Evolutionary conservation across 1,140 invertebrate species (phyloP).

Genomic region (Drosophila saltans): DNA sequence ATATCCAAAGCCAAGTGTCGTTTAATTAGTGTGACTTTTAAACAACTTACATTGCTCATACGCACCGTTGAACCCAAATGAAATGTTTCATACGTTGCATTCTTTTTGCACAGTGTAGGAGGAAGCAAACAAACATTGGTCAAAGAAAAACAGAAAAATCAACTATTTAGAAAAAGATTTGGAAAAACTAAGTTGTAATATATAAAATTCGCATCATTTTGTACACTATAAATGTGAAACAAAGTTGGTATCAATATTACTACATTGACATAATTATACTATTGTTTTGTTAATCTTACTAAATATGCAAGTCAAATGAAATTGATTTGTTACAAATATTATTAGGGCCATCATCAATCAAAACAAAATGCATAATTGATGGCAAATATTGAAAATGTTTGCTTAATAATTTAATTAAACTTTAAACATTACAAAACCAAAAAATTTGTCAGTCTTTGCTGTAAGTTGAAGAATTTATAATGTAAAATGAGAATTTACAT

Average conservation of each 20-base stretch:
- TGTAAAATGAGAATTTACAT: no score
- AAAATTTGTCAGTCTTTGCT: no score
- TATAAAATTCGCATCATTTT: neutral
- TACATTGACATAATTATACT: neutral
- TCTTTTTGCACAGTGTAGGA: slow-evolving; percentile 34
- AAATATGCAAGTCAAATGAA: no score
- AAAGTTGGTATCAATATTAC: neutral
- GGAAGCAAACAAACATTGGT: slow-evolving; percentile 34
- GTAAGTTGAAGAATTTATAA: no score
- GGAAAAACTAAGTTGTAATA: neutral
- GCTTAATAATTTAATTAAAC: no score
- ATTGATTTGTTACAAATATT: no score
- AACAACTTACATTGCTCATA: slow-evolving; percentile 68
- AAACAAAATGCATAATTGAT: no score
- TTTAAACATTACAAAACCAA: no score
- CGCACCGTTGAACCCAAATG: slow-evolving; percentile 54
- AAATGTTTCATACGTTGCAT: neutral
- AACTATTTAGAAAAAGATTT: slow-evolving; percentile 41
- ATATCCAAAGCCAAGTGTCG: slow-evolving; percentile 44
- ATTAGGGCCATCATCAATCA: no score
- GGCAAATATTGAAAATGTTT: no score
- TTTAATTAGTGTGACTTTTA: slow-evolving; percentile 76
- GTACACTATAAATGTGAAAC: neutral
- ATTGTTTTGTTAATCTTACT: no score
- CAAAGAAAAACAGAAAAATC: slow-evolving; percentile 18